Evolutionary conservation across 2,113 vertebrate genomes (phyloP).

Genomic region (Lathamus discolor): DNA sequence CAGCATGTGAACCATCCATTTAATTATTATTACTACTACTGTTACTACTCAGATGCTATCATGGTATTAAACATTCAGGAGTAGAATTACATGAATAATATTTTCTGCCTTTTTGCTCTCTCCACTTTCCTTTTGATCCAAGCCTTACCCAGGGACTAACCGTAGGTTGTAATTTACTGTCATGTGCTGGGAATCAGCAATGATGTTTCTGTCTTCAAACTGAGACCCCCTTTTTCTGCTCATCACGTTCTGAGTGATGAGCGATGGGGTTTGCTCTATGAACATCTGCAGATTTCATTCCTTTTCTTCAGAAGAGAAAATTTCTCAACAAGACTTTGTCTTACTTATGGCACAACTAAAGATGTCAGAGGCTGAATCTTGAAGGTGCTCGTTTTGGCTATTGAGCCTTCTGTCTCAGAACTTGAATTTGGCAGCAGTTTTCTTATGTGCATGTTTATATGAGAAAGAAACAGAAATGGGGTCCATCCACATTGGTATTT

Average conservation of each 20-base stretch:
- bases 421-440: background rate
- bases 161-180: background rate
- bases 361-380: background rate
- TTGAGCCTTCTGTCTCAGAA: background rate
- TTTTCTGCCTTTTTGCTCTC: background rate
- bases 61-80: background rate
- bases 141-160: background rate
- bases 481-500: background rate
- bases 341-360: background rate
- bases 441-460: background rate
- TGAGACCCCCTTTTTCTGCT: background rate
- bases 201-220: background rate
- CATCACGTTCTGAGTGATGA: background rate
- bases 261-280: background rate
- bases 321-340: background rate
- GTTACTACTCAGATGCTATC: background rate
- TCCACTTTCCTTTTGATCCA: background rate
- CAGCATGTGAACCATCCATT: background rate
- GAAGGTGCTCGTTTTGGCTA: background rate
- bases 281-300: background rate
- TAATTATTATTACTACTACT: background rate
- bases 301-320: background rate
- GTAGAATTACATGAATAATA: fast-evolving
- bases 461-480: background rate
- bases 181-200: background rate